Base-by-base conservation (phyloP, 2,797 vertebrate species). In the Argya squamiceps region DNA sequence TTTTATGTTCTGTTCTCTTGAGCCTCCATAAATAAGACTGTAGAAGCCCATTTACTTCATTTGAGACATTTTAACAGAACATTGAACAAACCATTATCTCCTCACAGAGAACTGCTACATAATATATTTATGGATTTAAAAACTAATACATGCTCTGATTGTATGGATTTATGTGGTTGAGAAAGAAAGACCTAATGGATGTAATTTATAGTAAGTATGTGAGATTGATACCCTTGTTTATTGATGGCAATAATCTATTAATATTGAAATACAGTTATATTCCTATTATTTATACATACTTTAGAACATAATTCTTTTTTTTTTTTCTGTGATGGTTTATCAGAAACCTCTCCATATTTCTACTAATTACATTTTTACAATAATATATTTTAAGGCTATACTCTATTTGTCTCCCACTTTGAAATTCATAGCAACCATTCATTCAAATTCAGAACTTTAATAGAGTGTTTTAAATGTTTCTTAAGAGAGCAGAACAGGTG, bases 241-340 rank as follows among this genome's bases (percentile, higher is more conserved):
- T 93, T 50, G 43, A 89, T 60, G 65, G 52, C 46, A 92, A 84
- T 94, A 93, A 96, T 93, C 83, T 95, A 89, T 95, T 97, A 97
- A 97, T 97, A 97, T 97, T 97, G 73, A 97, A 96, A 80, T 74
- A 94, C 36, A 89, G 64, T 94, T 88, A 69, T 85, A 94, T 84
- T 67, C 68, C 56, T 93, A 67, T 88, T 86, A 86, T 84, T 95
- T 92, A 86, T 92, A 65, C 1, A 36, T 84, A 76, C 7, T 67
- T 30, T 75, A 49, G 27, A 83, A 78, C 36, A 90, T 79, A 84
- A 63, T 58, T 73, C 11, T 34, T 36, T 86, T 87, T 37, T 84
- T n/a, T 84, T 56, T 69, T 62, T 71, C 32, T 85, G 32, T 73
- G n/a, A 70, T 63, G 27, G n/a, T 34, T 74, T 94, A 68, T 85